Base-by-base conservation (phyloP, 2,797 vertebrate genomes). In the Coregonus ussuriensis region DNA sequence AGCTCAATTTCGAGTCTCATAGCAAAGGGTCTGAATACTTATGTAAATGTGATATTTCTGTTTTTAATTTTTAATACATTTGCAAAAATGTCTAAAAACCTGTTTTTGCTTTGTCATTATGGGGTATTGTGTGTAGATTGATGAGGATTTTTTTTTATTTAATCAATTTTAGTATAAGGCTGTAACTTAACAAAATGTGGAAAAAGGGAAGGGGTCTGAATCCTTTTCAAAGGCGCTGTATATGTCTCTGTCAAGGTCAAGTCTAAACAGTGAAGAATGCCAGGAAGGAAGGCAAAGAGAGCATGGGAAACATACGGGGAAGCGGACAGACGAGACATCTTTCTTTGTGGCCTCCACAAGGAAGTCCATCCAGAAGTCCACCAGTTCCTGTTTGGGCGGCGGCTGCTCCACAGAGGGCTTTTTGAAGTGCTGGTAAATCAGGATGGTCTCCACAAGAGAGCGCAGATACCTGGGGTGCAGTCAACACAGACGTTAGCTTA, bases 361-460 rank as follows among this genome's bases (percentile, higher is more conserved):
- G 76, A 99, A 98, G 89, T 99, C 98, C 98, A 99, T 99, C 98
- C 98, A 99, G 88, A 99, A 99, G 89, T 99, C 97, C 84, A 99
- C 95, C 37, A 98, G 94, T 83, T 99, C 98, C 88, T 98, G 96
- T 80, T 94, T 98, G 77, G 95, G 91, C 0, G 86, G 88, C 3
- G 95, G 95, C 74, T 97, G 96, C 71, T 99, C 98, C 7, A 74
- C 59, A 54, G 92, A 85, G 18, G 96, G 90, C 82, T 98, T 99
- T 78, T 95, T 97, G 91, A 98, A 99, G 85, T 99, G 97, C 59
- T 99, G 95, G 88, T 98, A 97, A 86, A 99, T 98, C 85, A 98
- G 84, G 86, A 99, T 96, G 70, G 97, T 99, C 86, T 99, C 97
- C 77, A 99, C 98, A 67, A 98, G 92, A 1, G 97, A 98, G 79